These are phyloP conservation scores for Hippocampus mohnikei DNA, from an alignment of 2,113 vertebrate genomes.

Conservation along the genomic window DNA sequence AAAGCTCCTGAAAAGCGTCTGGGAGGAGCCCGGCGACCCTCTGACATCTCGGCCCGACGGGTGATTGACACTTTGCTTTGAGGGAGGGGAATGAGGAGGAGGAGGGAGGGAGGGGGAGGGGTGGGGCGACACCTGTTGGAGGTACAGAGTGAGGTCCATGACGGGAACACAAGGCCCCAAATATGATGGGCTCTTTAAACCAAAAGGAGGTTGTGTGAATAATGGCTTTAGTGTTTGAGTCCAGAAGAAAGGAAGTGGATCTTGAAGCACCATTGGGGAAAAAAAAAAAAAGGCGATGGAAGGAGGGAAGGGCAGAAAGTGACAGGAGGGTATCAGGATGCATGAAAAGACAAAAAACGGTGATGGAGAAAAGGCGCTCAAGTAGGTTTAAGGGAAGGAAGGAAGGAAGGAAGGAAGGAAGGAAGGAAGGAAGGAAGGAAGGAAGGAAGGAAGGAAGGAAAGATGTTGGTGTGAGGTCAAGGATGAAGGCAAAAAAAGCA, in stretches of 20 bases:
- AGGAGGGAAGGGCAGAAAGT: constrained; percentile 1
- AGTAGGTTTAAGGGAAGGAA: too few species aligned
- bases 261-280: not conserved
- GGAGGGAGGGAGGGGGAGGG: not conserved
- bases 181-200: not conserved
- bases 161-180: not conserved
- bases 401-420: too few species aligned
- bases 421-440: constrained; percentile 8
- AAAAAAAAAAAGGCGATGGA: not conserved
- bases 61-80: constrained; percentile 59
- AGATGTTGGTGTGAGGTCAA: too few species aligned
- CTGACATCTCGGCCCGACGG: constrained; percentile 47
- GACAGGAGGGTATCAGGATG: too few species aligned
- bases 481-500: too few species aligned
- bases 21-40: constrained; percentile 39
- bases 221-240: too few species aligned
- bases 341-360: too few species aligned
- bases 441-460: constrained; percentile 3
- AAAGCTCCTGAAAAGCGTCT: constrained; percentile 50
- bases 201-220: too few species aligned
- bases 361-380: too few species aligned
- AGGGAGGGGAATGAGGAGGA: constrained; percentile 33
- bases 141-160: not conserved
- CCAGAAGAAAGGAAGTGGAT: not conserved
- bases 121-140: not conserved